These are phyloP conservation scores for Cosmia trapezina DNA, from an alignment of 2,888 invertebrate species.

Conservation along the genomic window DNA sequence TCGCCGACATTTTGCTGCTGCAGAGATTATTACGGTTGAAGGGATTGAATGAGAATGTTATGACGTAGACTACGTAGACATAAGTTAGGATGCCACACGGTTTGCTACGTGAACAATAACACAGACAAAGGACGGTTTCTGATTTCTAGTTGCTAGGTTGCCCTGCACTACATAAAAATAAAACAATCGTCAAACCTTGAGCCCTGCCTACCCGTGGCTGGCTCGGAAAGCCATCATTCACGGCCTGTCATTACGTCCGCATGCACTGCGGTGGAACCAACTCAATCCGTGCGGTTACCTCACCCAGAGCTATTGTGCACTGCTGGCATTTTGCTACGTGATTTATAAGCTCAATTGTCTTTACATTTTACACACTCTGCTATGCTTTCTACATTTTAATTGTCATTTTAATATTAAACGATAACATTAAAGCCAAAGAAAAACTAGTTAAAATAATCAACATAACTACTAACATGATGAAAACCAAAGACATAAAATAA, in stretches of 20 bases:
- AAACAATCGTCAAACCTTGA: conserved; percentile 33
- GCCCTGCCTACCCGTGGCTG: conserved; percentile 35
- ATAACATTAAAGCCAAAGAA: neutral
- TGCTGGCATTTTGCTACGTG: conserved; percentile 45
- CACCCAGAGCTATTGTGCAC: conserved; percentile 54
- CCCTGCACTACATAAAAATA: conserved; percentile 26
- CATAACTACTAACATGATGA: neutral
- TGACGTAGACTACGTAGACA: conserved; percentile 28
- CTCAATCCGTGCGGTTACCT: conserved; percentile 61
- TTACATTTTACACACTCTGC: conserved; percentile 8
- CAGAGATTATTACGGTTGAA: conserved; percentile 45
- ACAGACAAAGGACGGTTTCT: neutral
- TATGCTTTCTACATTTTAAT: conserved; percentile 22
- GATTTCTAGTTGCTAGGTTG: conserved; percentile 12
- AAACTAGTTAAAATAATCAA: neutral
- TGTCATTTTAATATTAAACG: neutral
- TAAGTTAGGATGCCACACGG: neutral
- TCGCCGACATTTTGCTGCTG: conserved; percentile 83
- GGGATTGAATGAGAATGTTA: conserved; percentile 58
- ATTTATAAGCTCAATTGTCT: conserved; percentile 53
- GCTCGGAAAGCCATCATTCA: conserved; percentile 56
- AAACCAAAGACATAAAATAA: neutral
- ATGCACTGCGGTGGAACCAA: conserved; percentile 40
- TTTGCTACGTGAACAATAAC: neutral
- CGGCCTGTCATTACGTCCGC: conserved; percentile 61